Percentiles rank a stretch among this genome's conserved stretches.
Evolutionary conservation across 1,140 invertebrate species (phyloP).

Genomic region (Sycobia sp.): DNA sequence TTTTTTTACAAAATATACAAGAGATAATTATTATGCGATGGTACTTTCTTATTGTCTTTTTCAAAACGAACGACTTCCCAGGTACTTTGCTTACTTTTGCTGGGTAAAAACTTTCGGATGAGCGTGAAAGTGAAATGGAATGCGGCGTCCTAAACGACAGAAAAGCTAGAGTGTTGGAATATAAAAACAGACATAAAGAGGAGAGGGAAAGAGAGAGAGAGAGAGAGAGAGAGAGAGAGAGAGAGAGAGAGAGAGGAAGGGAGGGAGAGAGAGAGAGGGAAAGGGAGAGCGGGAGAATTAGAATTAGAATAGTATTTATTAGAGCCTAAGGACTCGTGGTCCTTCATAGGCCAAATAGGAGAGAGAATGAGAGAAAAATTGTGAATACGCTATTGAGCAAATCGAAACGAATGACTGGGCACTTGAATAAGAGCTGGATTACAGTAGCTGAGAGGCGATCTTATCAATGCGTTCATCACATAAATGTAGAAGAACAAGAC

Average conservation of each 20-base stretch:
- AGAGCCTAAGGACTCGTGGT: no score
- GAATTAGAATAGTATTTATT: no score
- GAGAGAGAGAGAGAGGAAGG: conserved; percentile 23
- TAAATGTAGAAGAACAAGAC: conserved; percentile 13
- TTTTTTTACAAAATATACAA: no score
- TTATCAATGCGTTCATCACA: conserved; percentile 14
- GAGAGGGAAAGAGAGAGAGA: conserved; percentile 13
- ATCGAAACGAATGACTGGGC: conserved; percentile 7
- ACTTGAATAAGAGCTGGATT: conserved; percentile 20
- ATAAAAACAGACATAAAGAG: no score
- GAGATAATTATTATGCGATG: no score
- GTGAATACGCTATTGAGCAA: conserved; percentile 27
- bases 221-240: not conserved
- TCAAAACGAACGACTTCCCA: no score
- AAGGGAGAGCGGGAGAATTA: no score
- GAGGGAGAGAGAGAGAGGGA: conserved; percentile 26
- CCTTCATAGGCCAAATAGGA: no score
- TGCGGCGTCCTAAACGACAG: conserved; percentile 31
- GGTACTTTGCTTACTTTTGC: no score
- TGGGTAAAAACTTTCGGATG: conserved; percentile 23
- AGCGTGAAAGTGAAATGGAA: conserved; percentile 41
- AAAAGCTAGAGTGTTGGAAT: no score
- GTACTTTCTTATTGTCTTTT: no score
- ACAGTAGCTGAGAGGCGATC: conserved; percentile 26
- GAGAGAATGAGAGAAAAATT: no score